Evolutionary conservation across 2,797 vertebrate species (phyloP).

Genomic region (Margarornis squamiger): DNA sequence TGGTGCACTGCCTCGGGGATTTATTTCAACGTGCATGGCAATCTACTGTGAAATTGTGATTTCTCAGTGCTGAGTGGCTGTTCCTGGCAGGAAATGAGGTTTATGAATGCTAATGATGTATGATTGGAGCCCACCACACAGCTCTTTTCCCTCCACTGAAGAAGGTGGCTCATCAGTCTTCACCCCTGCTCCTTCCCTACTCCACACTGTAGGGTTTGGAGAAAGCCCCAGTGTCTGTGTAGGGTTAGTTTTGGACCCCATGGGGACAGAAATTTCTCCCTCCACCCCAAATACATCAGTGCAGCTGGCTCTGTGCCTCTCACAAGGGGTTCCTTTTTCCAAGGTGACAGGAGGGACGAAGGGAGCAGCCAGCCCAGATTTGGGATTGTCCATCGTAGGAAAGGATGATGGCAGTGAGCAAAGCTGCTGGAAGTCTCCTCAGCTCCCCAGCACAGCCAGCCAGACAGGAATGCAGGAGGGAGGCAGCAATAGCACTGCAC

Average conservation of each 20-base stretch:
- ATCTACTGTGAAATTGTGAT: conserved; percentile 64
- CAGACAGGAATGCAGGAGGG: neutral
- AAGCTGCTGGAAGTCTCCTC: neutral
- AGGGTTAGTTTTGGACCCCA: neutral
- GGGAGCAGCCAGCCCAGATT: neutral
- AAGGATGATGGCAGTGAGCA: neutral
- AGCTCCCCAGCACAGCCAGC: neutral
- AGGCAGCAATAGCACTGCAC: neutral
- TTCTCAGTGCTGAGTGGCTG: conserved; percentile 41
- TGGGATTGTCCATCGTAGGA: neutral
- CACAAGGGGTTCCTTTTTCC: neutral
- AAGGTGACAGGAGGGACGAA: neutral
- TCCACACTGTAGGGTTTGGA: neutral
- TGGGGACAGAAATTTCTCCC: neutral
- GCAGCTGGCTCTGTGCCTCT: accelerated
- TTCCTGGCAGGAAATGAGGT: conserved; percentile 12
- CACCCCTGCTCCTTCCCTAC: neutral
- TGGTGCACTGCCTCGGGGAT: neutral
- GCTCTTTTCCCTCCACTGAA: neutral
- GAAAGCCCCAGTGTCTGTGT: neutral
- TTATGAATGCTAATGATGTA: neutral
- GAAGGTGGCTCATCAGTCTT: neutral
- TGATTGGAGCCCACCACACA: neutral
- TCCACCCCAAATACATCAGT: neutral
- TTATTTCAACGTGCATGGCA: conserved; percentile 13